These are phyloP conservation scores for Illadopsis cleaveri DNA, from an alignment of 2,113 vertebrate species.

Conservation along the genomic window DNA sequence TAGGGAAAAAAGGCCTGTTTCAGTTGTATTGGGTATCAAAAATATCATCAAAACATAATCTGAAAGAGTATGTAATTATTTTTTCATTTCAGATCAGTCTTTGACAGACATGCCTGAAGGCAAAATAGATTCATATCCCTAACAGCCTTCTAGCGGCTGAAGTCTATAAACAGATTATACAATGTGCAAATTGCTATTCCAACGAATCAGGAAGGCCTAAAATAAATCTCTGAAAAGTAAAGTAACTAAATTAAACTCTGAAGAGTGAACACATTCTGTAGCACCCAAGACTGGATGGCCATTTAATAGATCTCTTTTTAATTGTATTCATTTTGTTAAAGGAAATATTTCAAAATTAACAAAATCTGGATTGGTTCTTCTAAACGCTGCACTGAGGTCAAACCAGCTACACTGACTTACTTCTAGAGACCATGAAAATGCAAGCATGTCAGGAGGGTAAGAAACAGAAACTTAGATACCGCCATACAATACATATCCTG, in stretches of 20 bases:
- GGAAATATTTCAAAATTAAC: background rate
- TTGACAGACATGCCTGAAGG: constrained; percentile 42
- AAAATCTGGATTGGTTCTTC: background rate
- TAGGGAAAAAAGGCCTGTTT: background rate
- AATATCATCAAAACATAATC: constrained; percentile 12
- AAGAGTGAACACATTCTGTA: background rate
- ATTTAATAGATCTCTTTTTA: background rate
- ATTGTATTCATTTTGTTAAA: background rate
- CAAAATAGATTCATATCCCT: constrained; percentile 23
- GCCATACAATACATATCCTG: background rate
- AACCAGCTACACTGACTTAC: background rate
- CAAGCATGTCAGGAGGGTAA: background rate
- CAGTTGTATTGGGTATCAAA: background rate
- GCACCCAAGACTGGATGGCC: background rate
- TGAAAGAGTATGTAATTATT: constrained; percentile 15
- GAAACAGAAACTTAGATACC: background rate
- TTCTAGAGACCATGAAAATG: background rate
- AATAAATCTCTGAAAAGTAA: background rate
- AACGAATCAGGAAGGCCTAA: background rate
- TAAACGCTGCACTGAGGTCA: background rate
- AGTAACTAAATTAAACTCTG: background rate
- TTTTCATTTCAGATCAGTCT: constrained; percentile 29
- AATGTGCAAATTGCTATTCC: constrained; percentile 29
- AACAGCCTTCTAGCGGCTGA: background rate
- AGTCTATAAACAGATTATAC: constrained; percentile 22